phyloP scores from a whole-genome alignment of 2,888 invertebrate species.

The Norana najaformis region DNA sequence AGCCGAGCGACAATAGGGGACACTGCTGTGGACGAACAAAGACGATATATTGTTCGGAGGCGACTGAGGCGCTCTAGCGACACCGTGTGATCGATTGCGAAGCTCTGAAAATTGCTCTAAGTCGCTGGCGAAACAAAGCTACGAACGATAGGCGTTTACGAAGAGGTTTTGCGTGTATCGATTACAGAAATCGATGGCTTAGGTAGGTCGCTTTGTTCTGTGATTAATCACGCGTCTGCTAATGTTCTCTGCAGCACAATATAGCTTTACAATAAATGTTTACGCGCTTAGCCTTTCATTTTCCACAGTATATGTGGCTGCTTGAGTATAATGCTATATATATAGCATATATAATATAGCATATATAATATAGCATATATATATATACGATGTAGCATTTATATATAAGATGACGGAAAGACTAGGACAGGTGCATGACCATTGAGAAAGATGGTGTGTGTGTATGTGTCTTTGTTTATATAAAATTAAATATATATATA shows the following conservation, averaged over 20 bases:
- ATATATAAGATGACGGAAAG: too few species aligned
- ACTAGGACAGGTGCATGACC: too few species aligned
- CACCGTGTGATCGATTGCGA: not conserved
- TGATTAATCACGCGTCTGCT: not conserved
- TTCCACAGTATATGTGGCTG: not conserved
- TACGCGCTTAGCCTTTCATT: not conserved
- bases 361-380: too few species aligned
- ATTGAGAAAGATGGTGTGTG: too few species aligned
- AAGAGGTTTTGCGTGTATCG: not conserved
- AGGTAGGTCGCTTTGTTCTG: not conserved
- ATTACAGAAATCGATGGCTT: not conserved
- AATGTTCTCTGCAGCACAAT: not conserved
- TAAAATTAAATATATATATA: not conserved
- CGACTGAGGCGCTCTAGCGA: not conserved
- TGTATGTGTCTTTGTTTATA: too few species aligned
- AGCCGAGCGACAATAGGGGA: not conserved
- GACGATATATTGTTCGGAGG: not conserved
- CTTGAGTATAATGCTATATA: not conserved
- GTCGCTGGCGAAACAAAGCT: not conserved
- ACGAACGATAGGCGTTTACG: not conserved
- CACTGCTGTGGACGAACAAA: not conserved
- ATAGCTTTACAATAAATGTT: not conserved
- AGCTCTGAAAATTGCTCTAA: not conserved
- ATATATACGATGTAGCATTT: too few species aligned
- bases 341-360: too few species aligned